Percentiles rank a stretch among this genome's conserved stretches.
Evolutionary conservation across 1,140 invertebrate genomes (phyloP).

Genomic region (Pseudoatta argentina): DNA sequence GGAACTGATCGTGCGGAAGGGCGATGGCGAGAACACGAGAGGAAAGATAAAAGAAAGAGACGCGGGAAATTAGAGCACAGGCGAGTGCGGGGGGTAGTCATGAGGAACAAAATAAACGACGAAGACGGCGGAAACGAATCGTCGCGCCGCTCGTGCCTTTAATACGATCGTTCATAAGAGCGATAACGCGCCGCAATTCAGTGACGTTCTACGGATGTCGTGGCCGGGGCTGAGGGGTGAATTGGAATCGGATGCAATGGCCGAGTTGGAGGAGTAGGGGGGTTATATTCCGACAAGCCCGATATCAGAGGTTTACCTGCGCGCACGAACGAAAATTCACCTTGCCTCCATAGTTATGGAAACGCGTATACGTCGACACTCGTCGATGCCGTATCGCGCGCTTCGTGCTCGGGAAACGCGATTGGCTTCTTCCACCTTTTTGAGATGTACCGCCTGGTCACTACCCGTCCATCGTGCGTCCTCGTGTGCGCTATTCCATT

Average conservation of each 20-base stretch:
- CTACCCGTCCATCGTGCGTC: constrained; percentile 15
- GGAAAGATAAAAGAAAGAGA: constrained; percentile 47
- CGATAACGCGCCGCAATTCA: constrained; percentile 36
- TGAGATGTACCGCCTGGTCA: constrained; percentile 11
- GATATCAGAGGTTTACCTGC: constrained; percentile 40
- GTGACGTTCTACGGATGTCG: constrained; percentile 4
- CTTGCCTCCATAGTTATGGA: constrained; percentile 53
- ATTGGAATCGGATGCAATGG: neutral
- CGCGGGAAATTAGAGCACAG: constrained; percentile 49
- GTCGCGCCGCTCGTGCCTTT: constrained; percentile 39
- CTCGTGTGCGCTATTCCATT: neutral
- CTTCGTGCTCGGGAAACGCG: constrained; percentile 62
- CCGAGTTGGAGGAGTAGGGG: too few species aligned
- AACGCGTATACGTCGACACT: constrained; percentile 49
- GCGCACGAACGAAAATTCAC: constrained; percentile 6
- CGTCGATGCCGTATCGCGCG: constrained; percentile 34
- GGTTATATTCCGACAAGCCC: neutral
- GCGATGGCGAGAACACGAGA: constrained; percentile 45
- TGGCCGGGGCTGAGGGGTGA: neutral
- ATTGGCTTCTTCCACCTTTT: constrained; percentile 58
- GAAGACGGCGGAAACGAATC: constrained; percentile 50
- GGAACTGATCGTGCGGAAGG: constrained; percentile 58
- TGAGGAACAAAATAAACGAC: constrained; percentile 39
- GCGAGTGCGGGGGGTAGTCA: neutral
- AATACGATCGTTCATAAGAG: constrained; percentile 69